Conservation (phyloP, 2,797 vertebrate genomes). For the Eremophila alpestris region DNA sequence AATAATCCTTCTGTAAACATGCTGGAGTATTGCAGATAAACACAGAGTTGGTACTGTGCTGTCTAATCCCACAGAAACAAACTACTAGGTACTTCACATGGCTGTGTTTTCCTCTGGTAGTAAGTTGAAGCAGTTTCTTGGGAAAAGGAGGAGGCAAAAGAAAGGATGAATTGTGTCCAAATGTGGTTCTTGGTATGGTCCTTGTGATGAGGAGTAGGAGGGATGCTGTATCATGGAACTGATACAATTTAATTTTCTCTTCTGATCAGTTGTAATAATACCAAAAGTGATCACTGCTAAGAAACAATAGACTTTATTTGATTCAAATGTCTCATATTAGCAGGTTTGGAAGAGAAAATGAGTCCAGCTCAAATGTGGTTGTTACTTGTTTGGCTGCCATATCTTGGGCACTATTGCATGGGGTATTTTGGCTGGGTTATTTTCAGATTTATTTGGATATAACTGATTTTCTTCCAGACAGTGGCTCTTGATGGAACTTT, state of each 20-base stretch:
- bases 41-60: neutral
- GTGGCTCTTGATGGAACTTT: slow-evolving; percentile 93
- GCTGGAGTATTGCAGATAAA: neutral
- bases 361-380: neutral
- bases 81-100: neutral
- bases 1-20: neutral
- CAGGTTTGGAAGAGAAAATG: neutral
- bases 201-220: neutral
- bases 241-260: neutral
- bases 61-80: neutral
- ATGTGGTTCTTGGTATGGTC: neutral
- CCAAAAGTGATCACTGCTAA: neutral
- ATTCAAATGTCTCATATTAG: neutral
- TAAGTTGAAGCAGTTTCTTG: neutral
- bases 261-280: neutral
- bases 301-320: neutral
- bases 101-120: neutral
- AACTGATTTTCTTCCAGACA: slow-evolving; percentile 75
- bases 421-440: neutral
- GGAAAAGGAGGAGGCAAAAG: neutral
- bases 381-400: neutral
- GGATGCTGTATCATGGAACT: neutral
- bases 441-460: neutral
- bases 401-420: neutral
- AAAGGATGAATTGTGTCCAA: neutral